phyloP scores from a whole-genome alignment of 1,140 invertebrate genomes.

The Drosophila lacteicornis region DNA sequence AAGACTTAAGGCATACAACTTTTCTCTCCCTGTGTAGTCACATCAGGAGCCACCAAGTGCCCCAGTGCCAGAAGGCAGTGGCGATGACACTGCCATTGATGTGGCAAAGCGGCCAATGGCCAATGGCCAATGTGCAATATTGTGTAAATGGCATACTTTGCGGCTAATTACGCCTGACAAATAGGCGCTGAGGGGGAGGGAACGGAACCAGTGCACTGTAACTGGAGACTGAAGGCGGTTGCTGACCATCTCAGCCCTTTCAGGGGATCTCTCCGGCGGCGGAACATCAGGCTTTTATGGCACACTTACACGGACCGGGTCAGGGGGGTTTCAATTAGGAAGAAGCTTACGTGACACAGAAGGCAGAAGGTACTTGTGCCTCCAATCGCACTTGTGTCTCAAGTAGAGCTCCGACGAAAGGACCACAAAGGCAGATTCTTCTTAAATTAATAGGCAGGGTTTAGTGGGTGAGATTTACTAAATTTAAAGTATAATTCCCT shows the following conservation, averaged over 20 bases:
- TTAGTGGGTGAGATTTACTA: not conserved
- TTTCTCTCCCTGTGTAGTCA: not conserved
- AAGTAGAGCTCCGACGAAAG: not conserved
- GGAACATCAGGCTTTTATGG: slow-evolving; percentile 16
- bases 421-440: too few relatives aligned
- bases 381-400: not conserved
- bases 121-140: slow-evolving; percentile 35
- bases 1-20: too few relatives aligned
- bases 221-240: not conserved
- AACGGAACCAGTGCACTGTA: slow-evolving; percentile 7
- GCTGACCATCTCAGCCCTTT: slow-evolving; percentile 8
- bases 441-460: not conserved
- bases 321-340: slow-evolving; percentile 1
- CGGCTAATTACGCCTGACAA: slow-evolving; percentile 68
- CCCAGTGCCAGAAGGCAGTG: slow-evolving; percentile 21
- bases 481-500: too few relatives aligned
- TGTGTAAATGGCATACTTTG: slow-evolving; percentile 66
- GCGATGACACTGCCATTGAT: not conserved
- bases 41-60: slow-evolving; percentile 10
- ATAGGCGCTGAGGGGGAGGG: slow-evolving; percentile 5
- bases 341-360: slow-evolving; percentile 5
- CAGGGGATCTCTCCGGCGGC: not conserved
- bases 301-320: not conserved
- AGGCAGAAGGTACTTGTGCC: not conserved
- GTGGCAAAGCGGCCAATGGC: slow-evolving; percentile 15